These are phyloP conservation scores for Silurus asotus DNA, from an alignment of 2,113 vertebrate genomes.

Conservation along the genomic window DNA sequence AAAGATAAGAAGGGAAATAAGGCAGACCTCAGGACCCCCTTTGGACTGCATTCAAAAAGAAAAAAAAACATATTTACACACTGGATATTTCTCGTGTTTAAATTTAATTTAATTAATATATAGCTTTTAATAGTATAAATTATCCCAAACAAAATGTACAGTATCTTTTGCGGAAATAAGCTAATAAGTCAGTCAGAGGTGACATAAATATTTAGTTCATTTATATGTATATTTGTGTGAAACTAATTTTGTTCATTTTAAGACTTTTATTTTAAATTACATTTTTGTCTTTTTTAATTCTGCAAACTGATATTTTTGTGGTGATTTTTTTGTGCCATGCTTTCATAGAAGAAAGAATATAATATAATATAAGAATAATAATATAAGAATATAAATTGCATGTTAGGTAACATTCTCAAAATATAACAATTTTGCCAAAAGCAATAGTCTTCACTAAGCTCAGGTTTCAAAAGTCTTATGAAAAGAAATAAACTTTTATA, in stretches of 20 bases:
- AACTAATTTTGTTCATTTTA: not conserved
- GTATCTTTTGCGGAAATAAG: not conserved
- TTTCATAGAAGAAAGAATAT: not conserved
- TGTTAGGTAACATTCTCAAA: not conserved
- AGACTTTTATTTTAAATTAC: not conserved
- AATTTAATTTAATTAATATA: not conserved
- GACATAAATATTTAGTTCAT: not conserved
- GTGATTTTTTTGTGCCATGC: not conserved
- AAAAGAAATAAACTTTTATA: not conserved
- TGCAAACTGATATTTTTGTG: not conserved
- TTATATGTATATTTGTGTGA: not conserved
- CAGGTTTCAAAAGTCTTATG: not conserved
- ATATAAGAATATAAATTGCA: not conserved
- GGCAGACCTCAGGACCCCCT: not conserved
- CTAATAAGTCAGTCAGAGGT: not conserved
- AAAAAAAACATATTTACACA: not conserved
- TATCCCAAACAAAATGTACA: not conserved
- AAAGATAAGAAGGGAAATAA: not conserved
- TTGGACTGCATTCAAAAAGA: constrained; percentile 1
- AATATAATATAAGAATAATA: too few species aligned
- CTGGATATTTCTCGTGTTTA: too few species aligned
- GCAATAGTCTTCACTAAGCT: not conserved
- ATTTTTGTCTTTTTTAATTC: not conserved
- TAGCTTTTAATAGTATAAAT: not conserved
- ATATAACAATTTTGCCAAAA: not conserved